These are phyloP conservation scores for Dinothrombium tinctorium DNA, from an alignment of 1,140 invertebrate species.

Conservation along the genomic window DNA sequence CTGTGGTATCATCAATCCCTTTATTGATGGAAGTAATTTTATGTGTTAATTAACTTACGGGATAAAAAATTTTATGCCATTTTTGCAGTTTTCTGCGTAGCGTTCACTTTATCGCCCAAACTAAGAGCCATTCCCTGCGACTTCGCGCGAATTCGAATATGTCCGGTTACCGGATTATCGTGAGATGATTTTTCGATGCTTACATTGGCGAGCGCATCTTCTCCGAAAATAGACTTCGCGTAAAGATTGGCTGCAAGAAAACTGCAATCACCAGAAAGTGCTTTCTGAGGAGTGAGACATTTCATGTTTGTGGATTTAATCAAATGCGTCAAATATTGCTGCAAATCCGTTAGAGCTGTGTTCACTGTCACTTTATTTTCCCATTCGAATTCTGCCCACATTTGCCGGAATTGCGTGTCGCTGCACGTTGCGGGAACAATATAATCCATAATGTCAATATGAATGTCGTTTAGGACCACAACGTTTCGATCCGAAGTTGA, in stretches of 20 bases:
- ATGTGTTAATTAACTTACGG: too few relatives aligned
- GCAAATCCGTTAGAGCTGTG: slow-evolving; percentile 72
- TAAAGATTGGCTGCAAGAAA: slow-evolving; percentile 99
- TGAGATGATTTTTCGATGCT: slow-evolving; percentile 78
- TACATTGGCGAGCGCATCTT: slow-evolving; percentile 92
- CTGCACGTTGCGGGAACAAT: slow-evolving; percentile 89
- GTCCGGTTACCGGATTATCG: slow-evolving; percentile 69
- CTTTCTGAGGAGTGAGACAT: slow-evolving; percentile 86
- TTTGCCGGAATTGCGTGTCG: slow-evolving; percentile 84
- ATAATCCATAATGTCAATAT: slow-evolving; percentile 99
- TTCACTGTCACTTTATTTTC: slow-evolving; percentile 98
- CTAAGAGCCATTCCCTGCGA: slow-evolving; percentile 96
- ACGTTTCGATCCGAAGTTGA: slow-evolving; percentile 82
- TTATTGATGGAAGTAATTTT: too few relatives aligned
- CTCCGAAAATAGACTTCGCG: slow-evolving; percentile 94
- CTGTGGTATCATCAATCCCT: too few relatives aligned
- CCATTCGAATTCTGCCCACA: slow-evolving; percentile 99
- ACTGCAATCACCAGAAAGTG: slow-evolving; percentile 79
- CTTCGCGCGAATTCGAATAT: slow-evolving; percentile 90
- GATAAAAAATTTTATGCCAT: too few relatives aligned
- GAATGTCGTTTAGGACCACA: slow-evolving; percentile 94
- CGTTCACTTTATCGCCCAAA: slow-evolving; percentile 85
- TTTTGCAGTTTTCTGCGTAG: slow-evolving; percentile 43
- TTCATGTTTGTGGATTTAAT: slow-evolving; percentile 95
- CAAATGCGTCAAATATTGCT: slow-evolving; percentile 76